Conservation (phyloP, 2,113 vertebrate species). For the Burhinus oedicnemus region DNA sequence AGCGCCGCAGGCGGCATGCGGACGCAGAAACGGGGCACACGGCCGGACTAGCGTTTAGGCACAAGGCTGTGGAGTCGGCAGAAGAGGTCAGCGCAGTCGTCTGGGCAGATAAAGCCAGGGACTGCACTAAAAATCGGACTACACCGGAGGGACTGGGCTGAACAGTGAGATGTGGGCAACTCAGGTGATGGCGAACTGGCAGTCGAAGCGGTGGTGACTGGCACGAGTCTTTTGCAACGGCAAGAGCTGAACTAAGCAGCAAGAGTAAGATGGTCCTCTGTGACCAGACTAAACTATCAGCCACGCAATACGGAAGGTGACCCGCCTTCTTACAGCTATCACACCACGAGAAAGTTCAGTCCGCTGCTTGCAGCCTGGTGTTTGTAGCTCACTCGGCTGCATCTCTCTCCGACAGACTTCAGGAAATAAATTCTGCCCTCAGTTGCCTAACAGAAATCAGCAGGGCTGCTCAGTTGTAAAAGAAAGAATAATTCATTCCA, state of each 20-base stretch:
- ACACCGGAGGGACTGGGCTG: neutral
- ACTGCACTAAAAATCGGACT: neutral
- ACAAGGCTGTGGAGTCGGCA: rapidly evolving
- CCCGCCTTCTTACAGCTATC: neutral
- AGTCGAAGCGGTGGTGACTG: neutral
- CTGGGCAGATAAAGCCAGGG: neutral
- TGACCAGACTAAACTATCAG: neutral
- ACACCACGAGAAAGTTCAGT: neutral
- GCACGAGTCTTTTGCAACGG: neutral
- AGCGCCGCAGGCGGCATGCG: neutral
- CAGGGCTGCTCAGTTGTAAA: neutral
- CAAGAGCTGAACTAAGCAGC: neutral
- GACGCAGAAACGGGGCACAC: neutral
- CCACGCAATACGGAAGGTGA: neutral
- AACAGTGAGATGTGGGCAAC: neutral
- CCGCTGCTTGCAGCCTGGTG: neutral
- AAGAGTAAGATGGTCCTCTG: neutral
- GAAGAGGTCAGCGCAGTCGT: neutral
- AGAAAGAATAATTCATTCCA: neutral
- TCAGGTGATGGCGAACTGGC: neutral
- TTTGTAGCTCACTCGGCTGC: neutral
- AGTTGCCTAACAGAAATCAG: neutral
- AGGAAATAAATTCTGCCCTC: neutral
- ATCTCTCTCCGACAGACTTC: neutral
- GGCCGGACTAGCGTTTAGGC: neutral